A percentile compares a stretch with the other conserved stretches of the same genome.
These are phyloP conservation scores for Gadus chalcogrammus DNA, from an alignment of 2,113 vertebrate species.

Conservation along the genomic window DNA sequence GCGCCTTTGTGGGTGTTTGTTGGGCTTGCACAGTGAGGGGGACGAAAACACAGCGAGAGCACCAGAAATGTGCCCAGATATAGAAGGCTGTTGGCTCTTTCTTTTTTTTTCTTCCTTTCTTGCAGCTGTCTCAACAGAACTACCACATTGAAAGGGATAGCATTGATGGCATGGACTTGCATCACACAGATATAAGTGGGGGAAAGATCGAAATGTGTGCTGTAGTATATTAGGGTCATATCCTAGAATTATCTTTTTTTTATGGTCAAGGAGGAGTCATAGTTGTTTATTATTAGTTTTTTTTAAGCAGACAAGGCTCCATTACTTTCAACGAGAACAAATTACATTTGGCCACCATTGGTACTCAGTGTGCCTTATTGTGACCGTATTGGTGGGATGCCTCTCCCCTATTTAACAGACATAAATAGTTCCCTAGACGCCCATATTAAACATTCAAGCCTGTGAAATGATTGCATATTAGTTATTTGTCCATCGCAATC, in stretches of 20 bases:
- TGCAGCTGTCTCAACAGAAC: conserved; percentile 22
- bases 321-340: no score
- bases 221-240: no score
- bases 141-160: conserved; percentile 7
- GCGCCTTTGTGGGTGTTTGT: conserved; percentile 42
- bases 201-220: no score
- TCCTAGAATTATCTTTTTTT: neutral
- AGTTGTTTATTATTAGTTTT: neutral
- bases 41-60: conserved; percentile 16
- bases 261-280: no score
- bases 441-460: conserved; percentile 9
- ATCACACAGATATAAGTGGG: no score
- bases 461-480: neutral
- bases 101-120: conserved; percentile 10
- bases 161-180: no score
- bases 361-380: conserved; percentile 4
- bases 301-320: conserved; percentile 7
- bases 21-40: conserved; percentile 31
- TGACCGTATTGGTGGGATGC: conserved; percentile 2
- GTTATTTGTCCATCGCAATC: neutral
- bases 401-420: neutral
- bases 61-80: conserved; percentile 24
- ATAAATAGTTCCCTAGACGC: neutral
- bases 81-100: conserved; percentile 20
- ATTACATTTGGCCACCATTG: no score